Percentiles rank a stretch among this genome's conserved stretches.
Evolutionary conservation across 2,113 vertebrate species (phyloP).

Genomic region (Anser brachyrhynchus): DNA sequence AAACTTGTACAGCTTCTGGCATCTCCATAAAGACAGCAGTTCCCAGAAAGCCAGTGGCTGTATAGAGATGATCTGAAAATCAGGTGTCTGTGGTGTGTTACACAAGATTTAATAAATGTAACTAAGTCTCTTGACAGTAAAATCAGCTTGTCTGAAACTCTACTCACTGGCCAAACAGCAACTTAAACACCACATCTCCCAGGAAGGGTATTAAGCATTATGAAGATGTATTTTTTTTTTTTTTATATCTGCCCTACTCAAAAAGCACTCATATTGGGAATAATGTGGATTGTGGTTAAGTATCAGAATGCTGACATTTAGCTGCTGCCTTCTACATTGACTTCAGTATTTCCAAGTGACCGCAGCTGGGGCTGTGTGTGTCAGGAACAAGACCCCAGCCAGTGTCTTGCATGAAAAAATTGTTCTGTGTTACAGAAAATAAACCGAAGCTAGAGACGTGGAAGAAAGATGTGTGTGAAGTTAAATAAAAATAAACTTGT

Average conservation of each 20-base stretch:
- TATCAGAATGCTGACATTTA: neutral
- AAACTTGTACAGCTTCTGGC: neutral
- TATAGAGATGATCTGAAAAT: neutral
- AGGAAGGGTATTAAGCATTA: neutral
- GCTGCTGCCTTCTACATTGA: accelerated
- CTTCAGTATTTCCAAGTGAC: neutral
- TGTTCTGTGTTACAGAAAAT: neutral
- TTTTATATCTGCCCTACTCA: neutral
- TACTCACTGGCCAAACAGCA: neutral
- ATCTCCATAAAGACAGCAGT: neutral
- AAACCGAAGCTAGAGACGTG: neutral
- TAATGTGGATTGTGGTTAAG: neutral
- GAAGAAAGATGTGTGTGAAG: neutral
- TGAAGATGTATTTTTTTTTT: neutral
- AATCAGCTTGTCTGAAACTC: neutral
- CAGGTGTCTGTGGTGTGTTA: accelerated
- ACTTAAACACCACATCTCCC: neutral
- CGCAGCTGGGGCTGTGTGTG: neutral
- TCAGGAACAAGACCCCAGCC: neutral
- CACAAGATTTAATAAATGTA: neutral
- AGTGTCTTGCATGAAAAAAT: neutral
- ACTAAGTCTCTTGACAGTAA: neutral
- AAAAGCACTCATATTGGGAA: accelerated
- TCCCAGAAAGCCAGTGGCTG: neutral
- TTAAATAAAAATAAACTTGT: neutral